Evolutionary conservation across 1,140 invertebrate genomes (phyloP).

Genomic region (Diachasmimorpha longicaudata): DNA sequence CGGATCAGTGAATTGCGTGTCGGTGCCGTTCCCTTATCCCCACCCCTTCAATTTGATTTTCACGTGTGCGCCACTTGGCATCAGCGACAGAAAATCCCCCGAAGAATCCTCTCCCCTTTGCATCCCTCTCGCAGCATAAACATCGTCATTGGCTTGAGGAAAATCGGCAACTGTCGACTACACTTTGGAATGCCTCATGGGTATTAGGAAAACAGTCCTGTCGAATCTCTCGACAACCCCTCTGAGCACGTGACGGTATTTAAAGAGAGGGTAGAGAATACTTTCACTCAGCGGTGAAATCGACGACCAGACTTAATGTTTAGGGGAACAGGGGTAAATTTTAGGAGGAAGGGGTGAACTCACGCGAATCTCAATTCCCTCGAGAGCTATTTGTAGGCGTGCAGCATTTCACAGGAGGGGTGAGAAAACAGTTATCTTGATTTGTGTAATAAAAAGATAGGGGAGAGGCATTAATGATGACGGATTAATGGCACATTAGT

Average conservation of each 20-base stretch:
- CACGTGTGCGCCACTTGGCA: not conserved
- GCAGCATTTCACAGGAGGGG: not conserved
- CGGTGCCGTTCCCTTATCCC: conserved; percentile 6
- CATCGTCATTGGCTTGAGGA: too few relatives aligned
- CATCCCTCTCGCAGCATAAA: too few relatives aligned
- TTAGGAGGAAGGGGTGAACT: not conserved
- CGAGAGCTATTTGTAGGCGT: conserved; percentile 7
- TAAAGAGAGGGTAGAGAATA: too few relatives aligned
- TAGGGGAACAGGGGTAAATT: not conserved
- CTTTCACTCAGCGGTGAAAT: too few relatives aligned
- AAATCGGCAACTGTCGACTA: too few relatives aligned
- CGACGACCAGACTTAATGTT: too few relatives aligned
- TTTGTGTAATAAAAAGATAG: conserved; percentile 4
- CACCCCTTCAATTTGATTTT: conserved; percentile 5
- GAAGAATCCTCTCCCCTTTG: not conserved
- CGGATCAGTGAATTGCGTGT: conserved; percentile 57
- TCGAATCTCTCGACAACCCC: too few relatives aligned
- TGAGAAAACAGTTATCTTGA: conserved; percentile 19
- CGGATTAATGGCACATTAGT: conserved; percentile 15
- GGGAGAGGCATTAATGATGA: conserved; percentile 20
- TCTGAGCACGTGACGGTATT: too few relatives aligned
- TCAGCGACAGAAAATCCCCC: not conserved
- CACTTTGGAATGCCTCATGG: not conserved
- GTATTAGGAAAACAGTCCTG: not conserved
- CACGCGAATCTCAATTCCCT: conserved; percentile 14